Base-by-base conservation (phyloP, 2,797 vertebrate species). In the Zenarchopterus dispar region DNA sequence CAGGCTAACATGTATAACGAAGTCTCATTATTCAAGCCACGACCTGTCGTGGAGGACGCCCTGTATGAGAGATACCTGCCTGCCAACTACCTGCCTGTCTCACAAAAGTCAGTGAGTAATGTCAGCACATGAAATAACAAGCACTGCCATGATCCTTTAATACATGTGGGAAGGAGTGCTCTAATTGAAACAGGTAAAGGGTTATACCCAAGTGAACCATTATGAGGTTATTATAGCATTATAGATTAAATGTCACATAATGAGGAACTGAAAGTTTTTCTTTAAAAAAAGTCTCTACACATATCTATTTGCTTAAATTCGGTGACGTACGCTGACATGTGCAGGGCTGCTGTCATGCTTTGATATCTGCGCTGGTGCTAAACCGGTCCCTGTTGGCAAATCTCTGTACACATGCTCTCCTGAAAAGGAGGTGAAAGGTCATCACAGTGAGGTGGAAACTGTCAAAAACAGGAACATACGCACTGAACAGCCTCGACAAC, bases 11-110 rank as follows among this genome's bases (percentile, higher is more conserved):
- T 79, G 87, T 82, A 78, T 81, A 89, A 86, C 79, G 77, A 82
- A n/a, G 72, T 84, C 80, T 82, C 71, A 81, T 84, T 90, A 88
- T 90, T 91, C 89, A 77, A 86, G 91, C 86, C 77, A 55, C 73
- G 75, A 91, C 93, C 84, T 89, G 93, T 84, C 78, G 73, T 50
- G 36, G 65, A 73, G 75, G 75, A 80, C 76, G 76, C 73, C 82
- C 75, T 86, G 75, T 73, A 73, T 80, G 80, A 80, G 56, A 73
- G 77, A 77, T 83, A 85, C 81, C 68, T 78, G 78, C 66, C 74
- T 85, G 86, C 86, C 76, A 87, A 86, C 68, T 77, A 31, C 19
- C 61, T 71, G 70, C 70, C 70, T 69, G 56, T 80, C 77, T 78
- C 42, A 61, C 51, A 76, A 56, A 84, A 71, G 62, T 59, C 72